phyloP scores from a whole-genome alignment of 2,888 invertebrate species.

The Glaucopsyche alexis region DNA sequence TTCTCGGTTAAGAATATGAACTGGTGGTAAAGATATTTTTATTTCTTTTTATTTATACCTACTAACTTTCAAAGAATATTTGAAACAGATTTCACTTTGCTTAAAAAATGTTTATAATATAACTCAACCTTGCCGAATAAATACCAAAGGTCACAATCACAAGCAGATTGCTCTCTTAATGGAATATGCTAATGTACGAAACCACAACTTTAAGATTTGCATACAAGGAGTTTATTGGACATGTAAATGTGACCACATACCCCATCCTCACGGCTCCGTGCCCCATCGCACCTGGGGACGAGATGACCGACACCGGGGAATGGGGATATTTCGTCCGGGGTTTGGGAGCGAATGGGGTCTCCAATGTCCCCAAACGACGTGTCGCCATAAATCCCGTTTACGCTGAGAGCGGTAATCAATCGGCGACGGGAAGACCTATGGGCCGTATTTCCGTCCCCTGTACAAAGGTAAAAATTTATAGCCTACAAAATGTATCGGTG shows the following conservation, averaged over 20 bases:
- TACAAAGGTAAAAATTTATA: conserved; percentile 26
- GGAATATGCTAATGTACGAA: conserved; percentile 3
- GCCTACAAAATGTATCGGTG: conserved; percentile 14
- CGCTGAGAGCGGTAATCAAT: conserved; percentile 41
- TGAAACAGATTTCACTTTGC: too few species aligned
- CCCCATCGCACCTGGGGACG: neutral
- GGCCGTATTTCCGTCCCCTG: conserved; percentile 18
- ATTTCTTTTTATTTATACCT: too few species aligned
- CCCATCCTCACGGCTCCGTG: neutral
- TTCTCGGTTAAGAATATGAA: too few species aligned
- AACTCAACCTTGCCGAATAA: neutral
- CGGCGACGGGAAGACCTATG: conserved; percentile 36
- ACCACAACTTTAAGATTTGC: conserved; percentile 18
- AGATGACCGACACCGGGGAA: too few species aligned
- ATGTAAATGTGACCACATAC: conserved; percentile 16
- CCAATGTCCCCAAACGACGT: too few species aligned
- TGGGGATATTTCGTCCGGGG: too few species aligned
- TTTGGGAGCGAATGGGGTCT: too few species aligned
- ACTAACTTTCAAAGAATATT: too few species aligned
- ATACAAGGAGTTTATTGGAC: conserved; percentile 21
- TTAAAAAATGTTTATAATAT: too few species aligned
- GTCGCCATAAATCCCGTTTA: conserved; percentile 42
- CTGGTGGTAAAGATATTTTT: too few species aligned
- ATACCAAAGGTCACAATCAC: neutral
- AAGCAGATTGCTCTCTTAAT: neutral